Conservation (phyloP, 2,113 vertebrate genomes). For the Nettapus auritus region DNA sequence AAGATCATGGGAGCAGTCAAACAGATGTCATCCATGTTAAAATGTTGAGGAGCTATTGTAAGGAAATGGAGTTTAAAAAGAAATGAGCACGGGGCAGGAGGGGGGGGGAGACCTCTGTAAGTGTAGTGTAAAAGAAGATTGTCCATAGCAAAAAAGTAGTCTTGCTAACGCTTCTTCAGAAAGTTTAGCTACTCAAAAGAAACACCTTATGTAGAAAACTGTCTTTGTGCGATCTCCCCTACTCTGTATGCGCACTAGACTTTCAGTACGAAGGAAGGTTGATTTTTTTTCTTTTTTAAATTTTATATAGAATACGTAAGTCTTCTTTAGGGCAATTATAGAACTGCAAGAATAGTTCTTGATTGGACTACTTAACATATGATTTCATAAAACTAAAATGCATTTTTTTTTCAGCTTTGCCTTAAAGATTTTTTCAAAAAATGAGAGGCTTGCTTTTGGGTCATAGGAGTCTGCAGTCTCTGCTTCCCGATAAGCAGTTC, state of each 20-base stretch:
- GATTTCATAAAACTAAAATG: not conserved
- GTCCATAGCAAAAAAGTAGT: not conserved
- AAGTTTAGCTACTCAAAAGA: not conserved
- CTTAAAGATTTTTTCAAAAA: not conserved
- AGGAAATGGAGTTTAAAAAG: not conserved
- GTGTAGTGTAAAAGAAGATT: not conserved
- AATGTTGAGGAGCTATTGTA: not conserved
- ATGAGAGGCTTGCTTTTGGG: not conserved
- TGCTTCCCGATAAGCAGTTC: not conserved
- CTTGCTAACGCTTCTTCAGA: not conserved
- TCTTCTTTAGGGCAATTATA: not conserved
- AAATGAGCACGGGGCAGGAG: fast-evolving
- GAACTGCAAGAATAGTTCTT: not conserved
- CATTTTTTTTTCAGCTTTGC: not conserved
- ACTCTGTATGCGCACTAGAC: not conserved
- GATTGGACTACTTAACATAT: not conserved
- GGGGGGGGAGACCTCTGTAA: not conserved
- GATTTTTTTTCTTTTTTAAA: not conserved
- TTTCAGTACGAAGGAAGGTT: not conserved
- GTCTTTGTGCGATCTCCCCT: not conserved
- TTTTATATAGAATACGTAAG: not conserved
- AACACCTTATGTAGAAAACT: not conserved
- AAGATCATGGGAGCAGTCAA: not conserved
- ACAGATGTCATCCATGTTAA: not conserved
- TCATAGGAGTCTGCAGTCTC: not conserved